Base-by-base conservation (phyloP, 2,113 vertebrate species). In the Notarius lentiginosus region DNA sequence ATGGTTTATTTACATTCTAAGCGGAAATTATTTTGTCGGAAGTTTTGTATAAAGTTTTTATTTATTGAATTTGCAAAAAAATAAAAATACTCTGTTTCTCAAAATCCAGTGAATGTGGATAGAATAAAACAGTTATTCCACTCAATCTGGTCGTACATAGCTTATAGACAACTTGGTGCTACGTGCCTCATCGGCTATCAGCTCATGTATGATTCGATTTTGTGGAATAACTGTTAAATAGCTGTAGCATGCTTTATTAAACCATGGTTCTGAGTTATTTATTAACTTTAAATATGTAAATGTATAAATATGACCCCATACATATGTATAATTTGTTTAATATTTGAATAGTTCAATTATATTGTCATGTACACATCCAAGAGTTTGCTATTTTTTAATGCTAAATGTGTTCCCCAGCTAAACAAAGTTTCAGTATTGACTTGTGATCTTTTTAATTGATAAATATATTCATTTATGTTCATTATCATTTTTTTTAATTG, bases 401-500 rank as follows among this genome's bases (percentile, higher is more conserved):
- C 1, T 73, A 75, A 72, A 51, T 55, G 14, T 55, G 22, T 51
- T 76, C 9, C 15, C 8, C 70, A 47, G 70, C 70, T 72, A 7
- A n/a, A n/a, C 4, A 5, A 70, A 34, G 34, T 53, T 77, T 51
- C 22, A 51, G 8, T 47, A 34, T n/a, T n/a, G 49, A 53, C 1
- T 55, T 55, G 14, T 79, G 11, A n/a, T 15, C 10, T 17, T 30
- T 30, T 7, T 79, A 9, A 58, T 58, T 58, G 0, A 56, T 8
- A 79, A 20, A 60, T 51, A 15, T 4, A 66, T 15, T 72, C 11
- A 61, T 72, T 79, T 27, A 24, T 12, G 7, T 58, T 88, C 24
- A 63, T 47, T 22, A 63, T 34, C 5, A 51, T 84, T 84, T 55
- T 6, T 58, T 55, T 79, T 51, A 5, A 70, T 14, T 90, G 88